Conservation (phyloP, 2,113 vertebrate genomes). For the Pterocles burchelli region DNA sequence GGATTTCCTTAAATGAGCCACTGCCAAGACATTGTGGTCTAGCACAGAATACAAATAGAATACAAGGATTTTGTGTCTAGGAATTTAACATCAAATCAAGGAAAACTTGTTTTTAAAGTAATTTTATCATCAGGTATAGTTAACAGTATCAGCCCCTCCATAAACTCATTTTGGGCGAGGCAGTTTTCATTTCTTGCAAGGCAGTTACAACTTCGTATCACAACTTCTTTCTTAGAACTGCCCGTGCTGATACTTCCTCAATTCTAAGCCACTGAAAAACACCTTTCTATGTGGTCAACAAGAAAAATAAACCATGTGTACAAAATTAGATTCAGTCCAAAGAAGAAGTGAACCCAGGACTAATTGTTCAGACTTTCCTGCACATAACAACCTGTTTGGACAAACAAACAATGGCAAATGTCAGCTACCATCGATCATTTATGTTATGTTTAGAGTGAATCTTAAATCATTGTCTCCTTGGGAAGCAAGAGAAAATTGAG, state of each 20-base stretch:
- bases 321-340: conserved; percentile 49
- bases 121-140: neutral
- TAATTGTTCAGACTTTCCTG: conserved; percentile 61
- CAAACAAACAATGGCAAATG: conserved; percentile 71
- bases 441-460: conserved; percentile 37
- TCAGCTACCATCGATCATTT: conserved; percentile 72
- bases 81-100: neutral
- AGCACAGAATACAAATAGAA: neutral
- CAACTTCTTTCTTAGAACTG: neutral
- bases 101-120: neutral
- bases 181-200: neutral
- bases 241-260: neutral
- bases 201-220: neutral
- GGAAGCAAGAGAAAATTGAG: conserved; percentile 71
- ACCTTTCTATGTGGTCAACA: conserved; percentile 18
- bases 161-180: neutral
- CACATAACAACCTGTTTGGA: conserved; percentile 38
- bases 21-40: neutral
- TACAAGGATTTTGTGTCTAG: neutral
- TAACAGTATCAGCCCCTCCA: neutral
- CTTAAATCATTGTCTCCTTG: conserved; percentile 76
- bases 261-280: conserved; percentile 15
- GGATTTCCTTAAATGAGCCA: neutral
- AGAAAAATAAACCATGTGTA: conserved; percentile 24
- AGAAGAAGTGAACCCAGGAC: conserved; percentile 39